phyloP scores from a whole-genome alignment of 2,113 vertebrate genomes.

The Dipodomys spectabilis region DNA sequence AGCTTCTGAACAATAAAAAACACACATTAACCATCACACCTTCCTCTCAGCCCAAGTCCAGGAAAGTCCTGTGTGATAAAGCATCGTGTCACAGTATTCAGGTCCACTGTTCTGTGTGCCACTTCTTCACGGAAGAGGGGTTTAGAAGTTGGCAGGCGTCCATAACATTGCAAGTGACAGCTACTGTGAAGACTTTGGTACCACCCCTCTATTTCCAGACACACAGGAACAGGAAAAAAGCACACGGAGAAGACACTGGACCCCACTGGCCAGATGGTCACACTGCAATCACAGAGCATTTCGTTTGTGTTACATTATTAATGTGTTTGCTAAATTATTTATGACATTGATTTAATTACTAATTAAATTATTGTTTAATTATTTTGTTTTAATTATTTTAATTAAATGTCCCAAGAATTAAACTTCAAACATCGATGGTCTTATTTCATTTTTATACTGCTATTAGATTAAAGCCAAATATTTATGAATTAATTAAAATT shows the following conservation, averaged over 20 bases:
- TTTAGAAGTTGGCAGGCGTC: background rate
- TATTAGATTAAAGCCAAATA: slow-evolving; percentile 15
- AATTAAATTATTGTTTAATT: too few relatives aligned
- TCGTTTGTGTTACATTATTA: background rate
- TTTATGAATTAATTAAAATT: background rate
- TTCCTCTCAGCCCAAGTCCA: background rate
- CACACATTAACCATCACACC: slow-evolving; percentile 31
- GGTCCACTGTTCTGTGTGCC: background rate
- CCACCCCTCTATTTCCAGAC: background rate
- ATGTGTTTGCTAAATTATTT: too few relatives aligned
- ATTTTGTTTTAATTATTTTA: background rate
- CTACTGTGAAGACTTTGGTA: background rate
- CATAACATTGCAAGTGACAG: background rate
- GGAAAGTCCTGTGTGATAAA: background rate
- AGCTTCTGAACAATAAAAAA: slow-evolving; percentile 43
- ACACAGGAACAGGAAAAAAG: background rate
- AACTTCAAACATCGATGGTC: background rate
- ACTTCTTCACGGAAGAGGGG: background rate
- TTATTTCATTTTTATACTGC: background rate
- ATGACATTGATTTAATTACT: too few relatives aligned
- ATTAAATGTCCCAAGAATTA: background rate
- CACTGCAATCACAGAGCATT: background rate
- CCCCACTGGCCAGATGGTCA: background rate
- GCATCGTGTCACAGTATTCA: too few relatives aligned
- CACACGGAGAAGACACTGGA: background rate